phyloP scores from a whole-genome alignment of 2,113 vertebrate species.

The Semnornis frantzii region DNA sequence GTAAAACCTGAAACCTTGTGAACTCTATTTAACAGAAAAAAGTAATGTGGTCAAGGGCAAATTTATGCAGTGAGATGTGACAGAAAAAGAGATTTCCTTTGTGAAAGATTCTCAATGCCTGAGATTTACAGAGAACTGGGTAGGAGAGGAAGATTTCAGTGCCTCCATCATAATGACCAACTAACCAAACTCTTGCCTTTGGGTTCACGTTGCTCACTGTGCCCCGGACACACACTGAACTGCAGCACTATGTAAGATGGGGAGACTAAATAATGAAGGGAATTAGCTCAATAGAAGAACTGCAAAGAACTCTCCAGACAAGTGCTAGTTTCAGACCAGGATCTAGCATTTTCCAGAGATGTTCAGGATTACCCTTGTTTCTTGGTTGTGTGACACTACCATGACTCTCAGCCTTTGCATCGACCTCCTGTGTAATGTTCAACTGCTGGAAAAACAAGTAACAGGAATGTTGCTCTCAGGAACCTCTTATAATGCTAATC shows the following conservation, averaged over 20 bases:
- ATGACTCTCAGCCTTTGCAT: neutral
- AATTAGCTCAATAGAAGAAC: neutral
- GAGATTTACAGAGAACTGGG: neutral
- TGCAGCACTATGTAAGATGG: neutral
- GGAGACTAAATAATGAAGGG: neutral
- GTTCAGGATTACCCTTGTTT: neutral
- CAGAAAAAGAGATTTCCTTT: neutral
- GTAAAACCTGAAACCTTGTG: conserved; percentile 7
- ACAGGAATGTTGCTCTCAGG: neutral
- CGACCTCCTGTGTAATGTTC: neutral
- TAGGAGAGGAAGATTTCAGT: neutral
- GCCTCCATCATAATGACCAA: neutral
- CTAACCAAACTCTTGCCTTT: neutral
- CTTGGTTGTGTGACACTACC: neutral
- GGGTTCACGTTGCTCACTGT: neutral
- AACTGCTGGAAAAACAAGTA: neutral
- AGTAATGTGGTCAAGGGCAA: neutral
- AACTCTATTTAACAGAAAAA: neutral
- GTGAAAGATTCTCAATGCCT: neutral
- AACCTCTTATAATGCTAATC: neutral
- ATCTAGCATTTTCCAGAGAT: neutral
- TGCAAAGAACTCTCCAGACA: neutral
- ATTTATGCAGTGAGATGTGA: neutral
- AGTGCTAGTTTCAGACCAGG: neutral
- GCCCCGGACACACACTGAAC: neutral